Base-by-base conservation (phyloP, 2,113 vertebrate genomes). In the Megatriorchis doriae region DNA sequence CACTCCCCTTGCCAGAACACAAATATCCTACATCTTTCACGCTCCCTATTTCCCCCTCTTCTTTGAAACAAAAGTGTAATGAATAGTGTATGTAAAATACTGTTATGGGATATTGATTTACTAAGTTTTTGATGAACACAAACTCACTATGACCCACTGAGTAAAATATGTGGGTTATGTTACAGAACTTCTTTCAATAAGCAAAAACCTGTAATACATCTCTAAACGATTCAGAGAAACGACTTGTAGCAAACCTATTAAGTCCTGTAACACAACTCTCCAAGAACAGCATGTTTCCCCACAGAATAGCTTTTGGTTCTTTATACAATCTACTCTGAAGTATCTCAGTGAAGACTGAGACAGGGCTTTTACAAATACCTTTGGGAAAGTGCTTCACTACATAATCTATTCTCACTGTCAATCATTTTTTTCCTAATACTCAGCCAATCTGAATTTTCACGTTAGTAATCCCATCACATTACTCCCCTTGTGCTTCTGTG, bases 151-250 rank as follows among this genome's bases (percentile, higher is more conserved):
- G n/a, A 86, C 59, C 67, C 48, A 62, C 47, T 6, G 27, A 72
- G 52, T 16, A 78, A 75, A 20, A 62, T 34, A 52, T 9, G 10
- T 31, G 27, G 20, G 52, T 91, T 89, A 55, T 0, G 0, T 72
- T 72, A 62, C 0, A 83, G n/a, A 91, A 63, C 50, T 78, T 40
- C 18, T 70, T 74, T 66, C 65, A 87, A 72, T 10, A 40, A 87
- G 50, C 29, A 90, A 78, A 90, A 85, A 55, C 17, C 13, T 1
- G 1, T 80, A 86, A 67, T 61, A 52, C 36, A 50, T 62, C 40
- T 80, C 72, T 50, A 87, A 96, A 89, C 4, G 43, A 92, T 83
- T 83, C 78, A 94, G 73, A 83, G 61, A 92, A 95, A 86, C 42
- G 0, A 78, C 55, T 78, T 68, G 43, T 11, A 72, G 88, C 7